Evolutionary conservation across 2,888 invertebrate genomes (phyloP).

Genomic region (Aphodius granarius): DNA sequence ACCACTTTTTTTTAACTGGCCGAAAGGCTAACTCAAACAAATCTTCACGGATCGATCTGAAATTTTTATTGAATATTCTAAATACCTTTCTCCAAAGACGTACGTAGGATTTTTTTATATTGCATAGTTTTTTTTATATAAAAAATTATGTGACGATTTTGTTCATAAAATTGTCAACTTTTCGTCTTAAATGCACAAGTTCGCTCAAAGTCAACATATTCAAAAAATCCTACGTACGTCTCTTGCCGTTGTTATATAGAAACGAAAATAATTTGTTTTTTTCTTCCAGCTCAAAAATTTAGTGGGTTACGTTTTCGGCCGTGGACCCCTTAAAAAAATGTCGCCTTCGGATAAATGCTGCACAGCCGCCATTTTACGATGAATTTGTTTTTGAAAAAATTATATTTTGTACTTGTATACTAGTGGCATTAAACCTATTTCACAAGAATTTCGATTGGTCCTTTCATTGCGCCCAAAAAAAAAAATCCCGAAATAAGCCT

Average conservation of each 20-base stretch:
- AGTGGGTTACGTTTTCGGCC: background rate
- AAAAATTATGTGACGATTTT: background rate
- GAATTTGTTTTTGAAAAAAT: background rate
- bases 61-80: background rate
- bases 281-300: background rate
- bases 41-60: background rate
- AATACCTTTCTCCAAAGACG: background rate
- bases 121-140: background rate
- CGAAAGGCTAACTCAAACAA: background rate
- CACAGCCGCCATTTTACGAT: constrained; percentile 21
- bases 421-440: background rate
- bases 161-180: background rate
- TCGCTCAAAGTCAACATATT: background rate
- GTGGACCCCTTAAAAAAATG: background rate
- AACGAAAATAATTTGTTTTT: background rate
- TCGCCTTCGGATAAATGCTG: background rate
- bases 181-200: background rate
- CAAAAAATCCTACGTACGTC: background rate
- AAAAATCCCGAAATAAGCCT: background rate
- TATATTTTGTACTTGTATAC: background rate
- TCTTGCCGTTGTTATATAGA: background rate
- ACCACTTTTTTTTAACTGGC: background rate
- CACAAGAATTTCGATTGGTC: background rate
- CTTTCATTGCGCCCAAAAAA: background rate
- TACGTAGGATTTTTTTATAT: background rate